Conservation (phyloP, 1,140 invertebrate species). For the Drosophila ohnishii region DNA sequence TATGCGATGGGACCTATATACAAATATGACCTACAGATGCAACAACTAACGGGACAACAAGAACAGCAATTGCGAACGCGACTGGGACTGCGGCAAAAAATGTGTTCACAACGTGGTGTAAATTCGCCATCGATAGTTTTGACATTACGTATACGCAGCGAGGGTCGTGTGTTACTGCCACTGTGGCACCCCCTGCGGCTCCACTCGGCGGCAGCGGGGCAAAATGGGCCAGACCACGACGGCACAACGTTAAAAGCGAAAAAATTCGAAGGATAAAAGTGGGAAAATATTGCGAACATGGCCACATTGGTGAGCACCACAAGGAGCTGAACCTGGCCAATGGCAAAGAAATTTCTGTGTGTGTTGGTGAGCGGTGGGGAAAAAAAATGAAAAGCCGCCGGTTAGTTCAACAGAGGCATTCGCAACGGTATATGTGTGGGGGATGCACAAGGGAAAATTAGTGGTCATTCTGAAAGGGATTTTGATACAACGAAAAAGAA, state of each 20-base stretch:
- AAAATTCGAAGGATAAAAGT: slow-evolving; percentile 30
- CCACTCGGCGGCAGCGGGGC: slow-evolving; percentile 20
- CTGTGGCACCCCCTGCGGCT: slow-evolving; percentile 44
- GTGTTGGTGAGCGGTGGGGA: slow-evolving; percentile 17
- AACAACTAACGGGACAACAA: slow-evolving; percentile 54
- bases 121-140: slow-evolving; percentile 75
- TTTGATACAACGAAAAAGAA: background rate
- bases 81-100: slow-evolving; percentile 18
- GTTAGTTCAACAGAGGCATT: slow-evolving; percentile 50
- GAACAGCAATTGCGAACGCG: slow-evolving; percentile 1
- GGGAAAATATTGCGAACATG: slow-evolving; percentile 52
- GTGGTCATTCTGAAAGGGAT: background rate
- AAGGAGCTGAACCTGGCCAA: slow-evolving; percentile 32
- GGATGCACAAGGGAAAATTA: slow-evolving; percentile 19
- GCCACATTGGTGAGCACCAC: slow-evolving; percentile 29
- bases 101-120: slow-evolving; percentile 63
- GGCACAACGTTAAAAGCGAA: slow-evolving; percentile 15
- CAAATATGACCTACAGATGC: slow-evolving; percentile 56
- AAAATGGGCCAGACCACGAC: slow-evolving; percentile 9
- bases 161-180: slow-evolving; percentile 37
- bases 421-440: slow-evolving; percentile 12
- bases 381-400: slow-evolving; percentile 63
- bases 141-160: slow-evolving; percentile 70
- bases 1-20: slow-evolving; percentile 14
- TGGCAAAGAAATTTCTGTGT: slow-evolving; percentile 41